phyloP scores from a whole-genome alignment of 2,113 vertebrate genomes.

The Taurulus bubalis region DNA sequence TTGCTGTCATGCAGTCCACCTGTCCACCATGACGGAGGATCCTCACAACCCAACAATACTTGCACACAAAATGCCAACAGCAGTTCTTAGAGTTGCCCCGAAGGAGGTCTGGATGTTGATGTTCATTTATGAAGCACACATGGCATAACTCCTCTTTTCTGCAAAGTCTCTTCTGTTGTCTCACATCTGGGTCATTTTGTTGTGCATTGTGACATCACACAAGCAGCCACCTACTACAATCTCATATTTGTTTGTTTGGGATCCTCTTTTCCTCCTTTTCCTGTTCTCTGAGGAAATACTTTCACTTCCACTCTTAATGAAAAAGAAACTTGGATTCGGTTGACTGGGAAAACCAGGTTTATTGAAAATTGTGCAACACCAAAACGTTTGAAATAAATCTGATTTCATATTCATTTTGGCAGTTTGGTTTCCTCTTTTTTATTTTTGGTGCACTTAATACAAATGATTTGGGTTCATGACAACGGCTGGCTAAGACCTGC shows the following conservation, averaged over 20 bases:
- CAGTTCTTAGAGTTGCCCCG: background rate
- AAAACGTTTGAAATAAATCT: conserved; percentile 70
- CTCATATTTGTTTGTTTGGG: conserved; percentile 31
- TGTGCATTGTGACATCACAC: conserved; percentile 38
- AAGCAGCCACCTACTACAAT: conserved; percentile 49
- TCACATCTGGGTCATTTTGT: conserved; percentile 15
- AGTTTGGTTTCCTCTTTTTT: conserved; percentile 1
- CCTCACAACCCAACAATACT: conserved; percentile 31
- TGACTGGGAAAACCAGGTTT: conserved; percentile 67
- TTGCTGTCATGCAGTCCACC: conserved; percentile 52
- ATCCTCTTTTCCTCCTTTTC: conserved; percentile 44
- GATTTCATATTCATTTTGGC: conserved; percentile 37
- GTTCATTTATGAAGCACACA: background rate
- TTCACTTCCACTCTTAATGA: conserved; percentile 53
- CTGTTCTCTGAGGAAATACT: conserved; percentile 52
- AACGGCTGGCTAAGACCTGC: background rate
- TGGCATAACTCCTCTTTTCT: background rate
- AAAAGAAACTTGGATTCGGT: conserved; percentile 42
- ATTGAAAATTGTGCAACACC: conserved; percentile 61
- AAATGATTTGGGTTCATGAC: background rate
- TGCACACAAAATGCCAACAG: conserved; percentile 29
- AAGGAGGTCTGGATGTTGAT: background rate
- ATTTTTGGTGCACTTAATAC: background rate
- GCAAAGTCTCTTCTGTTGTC: conserved; percentile 19
- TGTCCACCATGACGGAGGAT: conserved; percentile 67